phyloP scores from a whole-genome alignment of 2,113 vertebrate species.

The Pelvicachromis taeniatus region DNA sequence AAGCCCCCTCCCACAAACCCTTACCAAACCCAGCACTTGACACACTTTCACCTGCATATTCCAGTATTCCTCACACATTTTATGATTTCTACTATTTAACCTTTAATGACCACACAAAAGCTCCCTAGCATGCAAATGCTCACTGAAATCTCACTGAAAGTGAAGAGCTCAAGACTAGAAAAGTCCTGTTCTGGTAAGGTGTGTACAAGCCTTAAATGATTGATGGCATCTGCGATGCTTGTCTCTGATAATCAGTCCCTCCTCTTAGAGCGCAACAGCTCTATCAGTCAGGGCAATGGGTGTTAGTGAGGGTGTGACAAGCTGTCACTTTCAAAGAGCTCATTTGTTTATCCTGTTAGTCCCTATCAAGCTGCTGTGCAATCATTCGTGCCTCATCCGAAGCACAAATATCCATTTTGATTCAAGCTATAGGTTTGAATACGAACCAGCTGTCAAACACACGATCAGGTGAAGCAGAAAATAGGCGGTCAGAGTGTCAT shows the following conservation, averaged over 20 bases:
- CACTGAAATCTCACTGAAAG: not conserved
- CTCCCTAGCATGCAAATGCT: not conserved
- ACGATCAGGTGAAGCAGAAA: not conserved
- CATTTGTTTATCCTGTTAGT: constrained; percentile 13
- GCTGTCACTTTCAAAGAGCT: constrained; percentile 21
- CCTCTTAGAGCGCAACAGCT: constrained; percentile 33
- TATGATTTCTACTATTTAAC: constrained; percentile 10
- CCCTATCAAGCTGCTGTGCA: not conserved
- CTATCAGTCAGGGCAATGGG: constrained; percentile 37
- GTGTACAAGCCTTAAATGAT: not conserved
- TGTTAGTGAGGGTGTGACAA: constrained; percentile 44
- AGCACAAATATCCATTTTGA: not conserved
- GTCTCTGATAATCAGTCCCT: constrained; percentile 55
- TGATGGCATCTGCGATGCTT: constrained; percentile 38
- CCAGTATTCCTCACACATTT: not conserved
- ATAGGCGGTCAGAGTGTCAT: not conserved
- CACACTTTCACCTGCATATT: constrained; percentile 4
- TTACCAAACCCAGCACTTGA: not conserved
- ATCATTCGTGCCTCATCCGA: not conserved
- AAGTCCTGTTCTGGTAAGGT: not conserved
- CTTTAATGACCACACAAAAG: not conserved
- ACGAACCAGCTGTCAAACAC: not conserved
- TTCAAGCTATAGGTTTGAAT: not conserved
- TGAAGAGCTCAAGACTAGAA: not conserved
- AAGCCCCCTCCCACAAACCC: not conserved